These are phyloP conservation scores for Hydriomena furcata DNA, from an alignment of 2,888 invertebrate species.

Conservation along the genomic window DNA sequence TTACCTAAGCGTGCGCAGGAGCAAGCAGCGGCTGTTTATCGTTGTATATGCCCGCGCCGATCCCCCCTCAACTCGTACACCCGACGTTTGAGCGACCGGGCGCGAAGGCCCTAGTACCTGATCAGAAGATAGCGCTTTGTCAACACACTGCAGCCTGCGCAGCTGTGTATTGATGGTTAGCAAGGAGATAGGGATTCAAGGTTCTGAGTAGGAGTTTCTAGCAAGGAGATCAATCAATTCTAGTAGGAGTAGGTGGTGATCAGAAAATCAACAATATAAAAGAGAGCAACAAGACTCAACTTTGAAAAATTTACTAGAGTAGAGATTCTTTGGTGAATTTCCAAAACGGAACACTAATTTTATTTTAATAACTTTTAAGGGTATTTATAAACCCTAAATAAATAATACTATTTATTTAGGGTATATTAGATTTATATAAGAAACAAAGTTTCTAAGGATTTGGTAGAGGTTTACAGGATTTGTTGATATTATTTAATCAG, in stretches of 20 bases:
- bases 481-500: conserved; percentile 4
- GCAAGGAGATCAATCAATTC: too few species aligned
- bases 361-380: neutral
- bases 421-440: too few species aligned
- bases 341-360: too few species aligned
- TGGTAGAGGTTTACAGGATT: conserved; percentile 1
- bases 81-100: conserved; percentile 78
- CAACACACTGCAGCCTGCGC: conserved; percentile 58
- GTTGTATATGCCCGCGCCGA: conserved; percentile 74
- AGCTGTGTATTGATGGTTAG: conserved; percentile 49
- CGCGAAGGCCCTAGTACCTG: conserved; percentile 82
- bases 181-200: neutral
- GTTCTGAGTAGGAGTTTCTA: conserved; percentile 3
- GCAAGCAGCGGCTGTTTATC: conserved; percentile 65
- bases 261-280: too few species aligned
- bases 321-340: too few species aligned
- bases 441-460: conserved; percentile 5
- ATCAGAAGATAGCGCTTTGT: conserved; percentile 63
- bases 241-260: too few species aligned
- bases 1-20: conserved; percentile 71
- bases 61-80: conserved; percentile 75
- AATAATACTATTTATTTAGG: neutral
- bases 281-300: too few species aligned
- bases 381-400: neutral
- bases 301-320: too few species aligned